These are phyloP conservation scores for Labeo calbasu DNA, from an alignment of 2,797 vertebrate genomes.

Conservation along the genomic window DNA sequence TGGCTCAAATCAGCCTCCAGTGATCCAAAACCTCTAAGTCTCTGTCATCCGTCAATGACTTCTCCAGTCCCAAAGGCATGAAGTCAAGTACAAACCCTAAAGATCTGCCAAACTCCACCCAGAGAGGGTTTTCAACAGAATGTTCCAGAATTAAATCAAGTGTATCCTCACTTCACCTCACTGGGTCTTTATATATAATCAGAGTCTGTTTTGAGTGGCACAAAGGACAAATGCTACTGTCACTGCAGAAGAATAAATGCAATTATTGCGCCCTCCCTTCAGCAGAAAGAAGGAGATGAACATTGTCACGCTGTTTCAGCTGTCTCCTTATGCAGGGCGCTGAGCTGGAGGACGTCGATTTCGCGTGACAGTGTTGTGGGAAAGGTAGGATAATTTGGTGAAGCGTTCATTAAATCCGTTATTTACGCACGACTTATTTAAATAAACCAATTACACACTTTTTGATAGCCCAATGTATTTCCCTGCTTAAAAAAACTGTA, in stretches of 20 bases:
- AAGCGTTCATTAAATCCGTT: constrained; percentile 30
- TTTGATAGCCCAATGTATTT: constrained; percentile 13
- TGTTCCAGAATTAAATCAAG: not conserved
- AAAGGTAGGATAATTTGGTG: constrained; percentile 24
- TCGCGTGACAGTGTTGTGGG: constrained; percentile 10
- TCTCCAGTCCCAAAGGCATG: constrained; percentile 18
- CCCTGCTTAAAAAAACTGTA: not conserved
- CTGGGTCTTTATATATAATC: constrained; percentile 8
- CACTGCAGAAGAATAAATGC: constrained; percentile 49
- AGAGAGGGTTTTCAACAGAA: constrained; percentile 13
- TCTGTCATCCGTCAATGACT: constrained; percentile 33
- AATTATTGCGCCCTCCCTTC: constrained; percentile 50
- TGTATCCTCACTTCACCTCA: constrained; percentile 17
- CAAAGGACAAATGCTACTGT: constrained; percentile 45
- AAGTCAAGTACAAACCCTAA: constrained; percentile 2
- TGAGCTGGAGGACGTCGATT: not conserved
- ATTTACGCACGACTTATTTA: constrained; percentile 45
- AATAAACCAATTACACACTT: constrained; percentile 47
- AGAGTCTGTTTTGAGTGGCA: constrained; percentile 39
- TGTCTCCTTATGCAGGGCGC: not conserved
- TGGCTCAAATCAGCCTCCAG: constrained; percentile 14
- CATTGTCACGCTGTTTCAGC: constrained; percentile 36
- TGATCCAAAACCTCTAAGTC: constrained; percentile 32
- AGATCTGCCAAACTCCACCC: constrained; percentile 25
- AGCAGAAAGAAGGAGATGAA: constrained; percentile 43